These are phyloP conservation scores for Bujurquina vittata DNA, from an alignment of 2,113 vertebrate species.

Conservation along the genomic window DNA sequence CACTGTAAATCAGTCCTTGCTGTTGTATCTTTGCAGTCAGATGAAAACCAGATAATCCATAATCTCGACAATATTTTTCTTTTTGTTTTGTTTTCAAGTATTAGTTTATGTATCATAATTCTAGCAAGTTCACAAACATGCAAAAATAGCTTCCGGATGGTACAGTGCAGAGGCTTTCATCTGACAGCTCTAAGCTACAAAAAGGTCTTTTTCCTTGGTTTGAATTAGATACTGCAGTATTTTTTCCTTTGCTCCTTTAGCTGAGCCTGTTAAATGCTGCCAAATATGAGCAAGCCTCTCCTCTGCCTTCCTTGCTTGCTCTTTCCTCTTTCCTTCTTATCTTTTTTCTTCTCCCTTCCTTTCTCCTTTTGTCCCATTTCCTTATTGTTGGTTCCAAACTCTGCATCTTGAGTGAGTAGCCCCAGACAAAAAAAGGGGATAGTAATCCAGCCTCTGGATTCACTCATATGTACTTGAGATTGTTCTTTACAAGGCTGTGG, in stretches of 20 bases:
- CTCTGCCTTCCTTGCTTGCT: conserved; percentile 57
- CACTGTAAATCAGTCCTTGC: not conserved
- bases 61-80: not conserved
- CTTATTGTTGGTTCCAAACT: conserved; percentile 17
- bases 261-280: conserved; percentile 48
- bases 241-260: conserved; percentile 31
- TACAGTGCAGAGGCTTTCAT: conserved; percentile 34
- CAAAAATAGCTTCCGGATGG: not conserved
- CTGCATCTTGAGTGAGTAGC: conserved; percentile 50
- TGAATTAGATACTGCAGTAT: conserved; percentile 24
- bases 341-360: conserved; percentile 23
- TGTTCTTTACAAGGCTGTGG: conserved; percentile 1
- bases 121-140: not conserved
- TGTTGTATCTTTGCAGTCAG: conserved; percentile 36
- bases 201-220: conserved; percentile 25
- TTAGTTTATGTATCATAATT: not conserved
- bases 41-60: conserved; percentile 48
- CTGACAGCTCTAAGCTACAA: conserved; percentile 36
- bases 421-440: not conserved
- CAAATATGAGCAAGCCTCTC: conserved; percentile 39
- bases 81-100: not conserved
- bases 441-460: not conserved
- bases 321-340: conserved; percentile 44
- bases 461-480: not conserved
- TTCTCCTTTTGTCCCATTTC: conserved; percentile 16